Conservation (phyloP, 2,113 vertebrate genomes). For the Thamnophis sirtalis region DNA sequence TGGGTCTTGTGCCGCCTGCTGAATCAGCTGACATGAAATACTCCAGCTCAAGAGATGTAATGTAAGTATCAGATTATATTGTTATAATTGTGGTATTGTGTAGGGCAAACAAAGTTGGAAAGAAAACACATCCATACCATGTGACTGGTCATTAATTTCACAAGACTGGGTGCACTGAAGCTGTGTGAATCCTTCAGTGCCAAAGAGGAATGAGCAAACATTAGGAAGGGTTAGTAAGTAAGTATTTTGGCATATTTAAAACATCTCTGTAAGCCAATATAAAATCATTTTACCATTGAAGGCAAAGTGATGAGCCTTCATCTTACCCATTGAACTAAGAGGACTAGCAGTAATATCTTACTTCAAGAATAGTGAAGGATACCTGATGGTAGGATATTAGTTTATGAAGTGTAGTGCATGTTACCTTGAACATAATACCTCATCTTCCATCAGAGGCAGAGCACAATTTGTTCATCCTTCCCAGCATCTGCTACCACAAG, state of each 20-base stretch:
- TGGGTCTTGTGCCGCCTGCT: constrained; percentile 66
- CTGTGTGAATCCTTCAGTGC: background rate
- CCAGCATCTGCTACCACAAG: background rate
- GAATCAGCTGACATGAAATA: constrained; percentile 64
- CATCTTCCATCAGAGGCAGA: background rate
- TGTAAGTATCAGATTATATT: constrained; percentile 57
- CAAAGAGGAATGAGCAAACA: background rate
- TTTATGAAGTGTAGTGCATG: background rate
- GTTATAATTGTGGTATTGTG: background rate
- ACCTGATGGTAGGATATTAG: background rate
- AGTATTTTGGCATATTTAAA: background rate
- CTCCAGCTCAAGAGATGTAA: constrained; percentile 54
- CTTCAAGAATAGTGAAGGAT: background rate
- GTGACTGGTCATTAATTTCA: background rate
- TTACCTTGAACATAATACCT: background rate
- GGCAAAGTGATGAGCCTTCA: background rate
- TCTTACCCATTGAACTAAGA: background rate
- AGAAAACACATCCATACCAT: too few relatives aligned
- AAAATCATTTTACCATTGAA: background rate
- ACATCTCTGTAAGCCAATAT: background rate
- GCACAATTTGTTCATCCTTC: background rate
- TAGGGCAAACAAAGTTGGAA: background rate
- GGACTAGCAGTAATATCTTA: background rate
- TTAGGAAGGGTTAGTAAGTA: background rate
- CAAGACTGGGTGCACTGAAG: background rate